Evolutionary conservation across 1,140 invertebrate species (phyloP).

Genomic region (Elymnias hypermnestra): DNA sequence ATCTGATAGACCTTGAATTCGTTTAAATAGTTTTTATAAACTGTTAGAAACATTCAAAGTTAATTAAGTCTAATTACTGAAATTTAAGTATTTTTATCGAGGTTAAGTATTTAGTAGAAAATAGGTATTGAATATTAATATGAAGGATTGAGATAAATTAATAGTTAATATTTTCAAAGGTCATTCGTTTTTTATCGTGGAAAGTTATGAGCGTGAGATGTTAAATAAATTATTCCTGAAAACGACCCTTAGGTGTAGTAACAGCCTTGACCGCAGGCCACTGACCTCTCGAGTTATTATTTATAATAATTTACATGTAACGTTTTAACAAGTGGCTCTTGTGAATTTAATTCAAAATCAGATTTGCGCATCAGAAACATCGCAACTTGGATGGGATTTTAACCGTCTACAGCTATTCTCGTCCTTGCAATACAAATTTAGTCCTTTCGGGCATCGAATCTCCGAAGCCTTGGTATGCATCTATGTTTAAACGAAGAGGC

Average conservation of each 20-base stretch:
- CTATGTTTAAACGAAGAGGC: slow-evolving; percentile 74
- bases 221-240: background rate
- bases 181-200: too few relatives aligned
- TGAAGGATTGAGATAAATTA: too few relatives aligned
- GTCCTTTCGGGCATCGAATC: slow-evolving; percentile 49
- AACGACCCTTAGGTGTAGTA: slow-evolving; percentile 17
- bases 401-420: slow-evolving; percentile 60
- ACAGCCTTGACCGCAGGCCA: slow-evolving; percentile 59
- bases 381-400: slow-evolving; percentile 37
- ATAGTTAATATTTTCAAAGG: too few relatives aligned
- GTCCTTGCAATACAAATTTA: slow-evolving; percentile 43
- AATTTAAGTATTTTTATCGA: slow-evolving; percentile 2
- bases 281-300: slow-evolving; percentile 37
- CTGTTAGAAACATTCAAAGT: background rate
- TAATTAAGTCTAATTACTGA: background rate
- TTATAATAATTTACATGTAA: background rate
- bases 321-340: background rate
- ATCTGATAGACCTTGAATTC: slow-evolving; percentile 4
- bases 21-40: slow-evolving; percentile 3
- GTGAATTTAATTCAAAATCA: slow-evolving; percentile 27
- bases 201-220: slow-evolving; percentile 1
- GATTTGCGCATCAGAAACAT: slow-evolving; percentile 64
- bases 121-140: too few relatives aligned
- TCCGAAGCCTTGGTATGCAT: slow-evolving; percentile 69
- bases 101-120: slow-evolving; percentile 1